Percentiles rank a stretch among this genome's conserved stretches.
Evolutionary conservation across 2,888 invertebrate genomes (phyloP).

Genomic region (Petrophora chlorosata): DNA sequence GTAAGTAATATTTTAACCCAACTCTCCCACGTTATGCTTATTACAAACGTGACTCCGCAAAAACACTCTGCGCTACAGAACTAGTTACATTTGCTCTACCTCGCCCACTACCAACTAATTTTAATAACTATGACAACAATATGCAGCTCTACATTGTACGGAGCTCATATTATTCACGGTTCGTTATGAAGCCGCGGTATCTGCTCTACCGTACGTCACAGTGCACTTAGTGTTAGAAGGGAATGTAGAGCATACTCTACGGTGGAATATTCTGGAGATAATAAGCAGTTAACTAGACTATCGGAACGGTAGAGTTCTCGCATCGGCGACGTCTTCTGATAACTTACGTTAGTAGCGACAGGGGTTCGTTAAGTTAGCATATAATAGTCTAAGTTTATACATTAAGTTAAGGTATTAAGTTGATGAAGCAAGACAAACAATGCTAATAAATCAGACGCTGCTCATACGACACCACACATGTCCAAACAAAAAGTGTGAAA

Average conservation of each 20-base stretch:
- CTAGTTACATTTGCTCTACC: constrained; percentile 22
- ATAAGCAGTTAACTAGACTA: not conserved
- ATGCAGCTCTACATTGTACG: constrained; percentile 10
- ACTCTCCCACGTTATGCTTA: constrained; percentile 6
- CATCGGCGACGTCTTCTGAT: not conserved
- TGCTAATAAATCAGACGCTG: too few relatives aligned
- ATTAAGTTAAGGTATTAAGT: too few relatives aligned
- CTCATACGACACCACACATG: too few relatives aligned
- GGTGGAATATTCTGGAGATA: not conserved
- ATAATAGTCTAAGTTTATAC: too few relatives aligned
- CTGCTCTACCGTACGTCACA: constrained; percentile 7
- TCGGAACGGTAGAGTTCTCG: not conserved
- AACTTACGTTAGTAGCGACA: too few relatives aligned
- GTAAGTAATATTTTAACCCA: not conserved
- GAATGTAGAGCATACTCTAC: not conserved
- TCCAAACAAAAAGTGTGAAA: too few relatives aligned
- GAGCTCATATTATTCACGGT: constrained; percentile 17
- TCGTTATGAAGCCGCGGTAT: constrained; percentile 9
- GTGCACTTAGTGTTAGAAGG: constrained; percentile 6
- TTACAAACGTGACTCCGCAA: constrained; percentile 19
- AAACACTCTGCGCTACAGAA: constrained; percentile 13
- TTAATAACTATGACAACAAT: constrained; percentile 17
- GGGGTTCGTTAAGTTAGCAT: too few relatives aligned
- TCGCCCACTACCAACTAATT: constrained; percentile 13
- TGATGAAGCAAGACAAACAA: too few relatives aligned